Base-by-base conservation (phyloP, 2,888 invertebrate genomes). In the Cactoblastis cactorum region DNA sequence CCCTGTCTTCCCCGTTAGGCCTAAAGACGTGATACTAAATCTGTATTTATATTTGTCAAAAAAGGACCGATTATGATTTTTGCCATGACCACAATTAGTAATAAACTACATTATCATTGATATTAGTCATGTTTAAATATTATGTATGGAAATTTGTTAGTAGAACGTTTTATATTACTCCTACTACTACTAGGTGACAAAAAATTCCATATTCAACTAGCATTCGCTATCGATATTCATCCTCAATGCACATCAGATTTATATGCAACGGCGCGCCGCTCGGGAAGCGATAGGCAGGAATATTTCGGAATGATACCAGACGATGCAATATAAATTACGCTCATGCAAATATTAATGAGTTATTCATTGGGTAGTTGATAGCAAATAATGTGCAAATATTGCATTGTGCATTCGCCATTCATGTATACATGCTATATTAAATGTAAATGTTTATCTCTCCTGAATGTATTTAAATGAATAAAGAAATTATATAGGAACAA, bases 261-360 rank as follows among this genome's bases (percentile, higher is more conserved):
- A 41, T 41, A 41, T 28, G 3, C 22, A 2, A 9, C 11, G 18
- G 6, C 15, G 9, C 19, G 22, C 19, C 28, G 19, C 43, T 2
- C 9, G 24, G 28, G 24, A 28, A 24, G 14, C 48, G 34, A 49
- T 12, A 14, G 15, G 15, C 15, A 37, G 15, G 15, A 37, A 37
- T 37, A 17, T 37, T 37, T 22, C 15, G 24, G 32, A 35, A 48
- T 32, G 18, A 37, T 45, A 51, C 39, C 48, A 43, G 47, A 43
- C 28, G 18, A 45, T 45, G 45, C 33, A 17, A 18, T 45, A 45
- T 45, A 33, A 33, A 34, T 45, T 34, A 18, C 12, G 45, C 18
- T 34, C 12, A 22, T 17, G 14, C 34, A 46, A 35, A 19, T 15
- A 35, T 35, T 35, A 35, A 35, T 17, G 8, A 35, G 34, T 22